A percentile compares a stretch with the other conserved stretches of the same genome.
Evolutionary conservation across 2,888 invertebrate species (phyloP).

Genomic region (Agelastica alni): DNA sequence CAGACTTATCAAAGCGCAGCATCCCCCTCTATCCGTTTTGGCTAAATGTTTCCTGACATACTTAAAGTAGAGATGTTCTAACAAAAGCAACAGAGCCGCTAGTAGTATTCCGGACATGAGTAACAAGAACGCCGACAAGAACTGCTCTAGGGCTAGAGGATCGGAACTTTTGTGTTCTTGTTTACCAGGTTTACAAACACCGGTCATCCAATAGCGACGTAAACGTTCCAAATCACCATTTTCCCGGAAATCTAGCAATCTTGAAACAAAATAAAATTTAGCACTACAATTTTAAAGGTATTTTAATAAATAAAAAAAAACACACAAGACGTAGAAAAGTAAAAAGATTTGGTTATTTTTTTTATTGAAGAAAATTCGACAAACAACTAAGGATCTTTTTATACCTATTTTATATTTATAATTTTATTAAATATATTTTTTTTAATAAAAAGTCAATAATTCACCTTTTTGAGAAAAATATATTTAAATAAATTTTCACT

Average conservation of each 20-base stretch:
- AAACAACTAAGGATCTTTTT: no score
- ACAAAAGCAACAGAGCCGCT: slow-evolving; percentile 81
- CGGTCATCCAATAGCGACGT: slow-evolving; percentile 96
- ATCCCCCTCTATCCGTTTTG: slow-evolving; percentile 87
- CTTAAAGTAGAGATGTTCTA: slow-evolving; percentile 95
- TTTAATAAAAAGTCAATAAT: no score
- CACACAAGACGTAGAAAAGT: not conserved
- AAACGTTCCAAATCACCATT: slow-evolving; percentile 95
- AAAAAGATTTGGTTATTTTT: no score
- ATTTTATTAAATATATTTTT: no score
- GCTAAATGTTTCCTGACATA: slow-evolving; percentile 88
- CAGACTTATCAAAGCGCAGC: slow-evolving; percentile 91
- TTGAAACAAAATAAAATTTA: no score
- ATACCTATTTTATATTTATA: no score
- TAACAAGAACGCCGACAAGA: slow-evolving; percentile 94
- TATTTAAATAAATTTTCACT: no score
- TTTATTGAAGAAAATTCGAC: no score
- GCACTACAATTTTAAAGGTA: no score
- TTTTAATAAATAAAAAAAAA: not conserved
- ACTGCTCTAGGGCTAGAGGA: slow-evolving; percentile 90
- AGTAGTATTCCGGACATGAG: slow-evolving; percentile 93
- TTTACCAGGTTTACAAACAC: slow-evolving; percentile 74
- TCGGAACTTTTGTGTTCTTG: slow-evolving; percentile 90
- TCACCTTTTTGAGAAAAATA: no score
- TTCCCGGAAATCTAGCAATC: slow-evolving; percentile 85